phyloP scores from a whole-genome alignment of 1,140 invertebrate species.

The Panagrolaimus sp. region DNA sequence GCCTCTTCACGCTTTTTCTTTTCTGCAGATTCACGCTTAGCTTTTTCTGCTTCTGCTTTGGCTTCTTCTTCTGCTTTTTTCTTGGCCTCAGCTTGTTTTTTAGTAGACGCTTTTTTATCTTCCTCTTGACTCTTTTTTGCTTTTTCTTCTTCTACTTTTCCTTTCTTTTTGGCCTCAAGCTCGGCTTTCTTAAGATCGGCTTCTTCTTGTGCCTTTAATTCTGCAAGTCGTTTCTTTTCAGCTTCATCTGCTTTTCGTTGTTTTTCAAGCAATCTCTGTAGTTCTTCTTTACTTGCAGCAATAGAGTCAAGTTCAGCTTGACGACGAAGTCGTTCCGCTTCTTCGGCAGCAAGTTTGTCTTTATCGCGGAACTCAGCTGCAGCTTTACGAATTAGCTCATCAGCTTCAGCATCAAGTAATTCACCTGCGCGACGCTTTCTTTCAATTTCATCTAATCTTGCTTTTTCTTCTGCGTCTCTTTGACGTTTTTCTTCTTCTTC shows the following conservation, averaged over 20 bases:
- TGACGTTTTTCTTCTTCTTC: constrained; percentile 18
- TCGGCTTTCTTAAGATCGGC: neutral
- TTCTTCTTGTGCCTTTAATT: neutral
- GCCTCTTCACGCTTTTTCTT: neutral
- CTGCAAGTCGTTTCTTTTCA: neutral
- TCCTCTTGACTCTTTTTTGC: neutral
- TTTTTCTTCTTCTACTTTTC: neutral
- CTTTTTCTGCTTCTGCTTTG: constrained; percentile 16
- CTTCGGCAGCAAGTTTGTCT: neutral
- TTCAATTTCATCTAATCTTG: constrained; percentile 1
- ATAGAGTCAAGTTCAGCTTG: constrained; percentile 3
- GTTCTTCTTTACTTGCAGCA: neutral
- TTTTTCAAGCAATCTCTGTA: neutral
- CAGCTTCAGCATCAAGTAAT: neutral
- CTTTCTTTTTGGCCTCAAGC: neutral
- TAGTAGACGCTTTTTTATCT: neutral
- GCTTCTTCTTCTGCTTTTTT: constrained; percentile 12
- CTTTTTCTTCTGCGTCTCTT: constrained; percentile 8
- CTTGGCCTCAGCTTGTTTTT: neutral
- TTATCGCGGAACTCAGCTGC: constrained; percentile 8
- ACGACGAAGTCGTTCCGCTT: neutral
- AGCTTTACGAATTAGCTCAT: constrained; percentile 12
- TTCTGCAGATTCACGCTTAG: neutral
- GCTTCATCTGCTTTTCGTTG: constrained; percentile 3
- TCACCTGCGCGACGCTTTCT: neutral